Evolutionary conservation across 2,113 vertebrate species (phyloP).

Genomic region (Tyrannus savana): DNA sequence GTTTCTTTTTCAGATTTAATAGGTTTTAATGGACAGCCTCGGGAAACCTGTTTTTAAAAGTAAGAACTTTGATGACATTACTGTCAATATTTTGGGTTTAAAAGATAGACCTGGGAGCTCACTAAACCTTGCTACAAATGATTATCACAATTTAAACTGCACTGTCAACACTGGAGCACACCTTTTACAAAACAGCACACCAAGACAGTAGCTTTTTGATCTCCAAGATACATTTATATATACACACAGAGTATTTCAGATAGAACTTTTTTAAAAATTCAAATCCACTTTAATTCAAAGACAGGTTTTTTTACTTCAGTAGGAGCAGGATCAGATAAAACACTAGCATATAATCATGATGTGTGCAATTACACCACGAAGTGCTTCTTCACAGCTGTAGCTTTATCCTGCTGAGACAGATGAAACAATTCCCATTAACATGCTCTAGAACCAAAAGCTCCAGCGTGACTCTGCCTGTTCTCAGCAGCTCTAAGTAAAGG

Average conservation of each 20-base stretch:
- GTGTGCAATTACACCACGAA: background rate
- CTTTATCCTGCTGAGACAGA: background rate
- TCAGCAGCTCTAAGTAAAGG: background rate
- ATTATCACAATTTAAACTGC: background rate
- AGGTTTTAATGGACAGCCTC: constrained; percentile 44
- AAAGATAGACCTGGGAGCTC: constrained; percentile 15
- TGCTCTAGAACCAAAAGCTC: background rate
- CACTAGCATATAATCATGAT: background rate
- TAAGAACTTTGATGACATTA: constrained; percentile 42
- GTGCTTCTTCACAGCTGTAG: background rate
- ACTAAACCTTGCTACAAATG: background rate
- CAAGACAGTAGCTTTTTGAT: background rate
- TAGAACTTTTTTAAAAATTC: background rate
- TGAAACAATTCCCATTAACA: background rate
- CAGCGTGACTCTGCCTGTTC: background rate
- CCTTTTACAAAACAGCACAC: background rate
- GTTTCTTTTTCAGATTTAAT: constrained; percentile 49
- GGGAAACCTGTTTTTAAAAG: constrained; percentile 11
- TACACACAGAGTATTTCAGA: background rate
- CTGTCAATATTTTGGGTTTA: constrained; percentile 49
- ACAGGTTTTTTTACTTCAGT: background rate
- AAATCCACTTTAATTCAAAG: background rate
- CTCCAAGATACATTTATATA: background rate
- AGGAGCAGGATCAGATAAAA: background rate
- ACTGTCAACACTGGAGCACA: background rate